Evolutionary conservation across 2,113 vertebrate species (phyloP), one percentile per base, ranked within the genome.

Genomic region (Gasterosteus aculeatus): DNA sequence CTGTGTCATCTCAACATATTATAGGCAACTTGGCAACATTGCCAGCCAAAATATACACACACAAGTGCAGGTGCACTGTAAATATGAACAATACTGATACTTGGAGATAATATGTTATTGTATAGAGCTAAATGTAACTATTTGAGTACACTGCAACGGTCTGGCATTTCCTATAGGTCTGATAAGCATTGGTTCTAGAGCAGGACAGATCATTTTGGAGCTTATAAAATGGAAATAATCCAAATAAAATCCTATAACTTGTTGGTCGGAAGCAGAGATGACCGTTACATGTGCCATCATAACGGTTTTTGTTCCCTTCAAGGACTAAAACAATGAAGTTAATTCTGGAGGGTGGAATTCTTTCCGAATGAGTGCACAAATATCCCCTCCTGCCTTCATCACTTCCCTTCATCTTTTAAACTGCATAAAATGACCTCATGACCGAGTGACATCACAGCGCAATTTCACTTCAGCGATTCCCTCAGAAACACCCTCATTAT

Each of bases 401-500:
- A 56, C 72, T 62, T 46, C 14, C 47, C 16, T 72, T 81, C 75
- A 77, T 66, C 39, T 61, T 26, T 62, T 54, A 79, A 81, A 66
- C 72, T 72, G 54, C 76, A 59, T 65, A 77, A 76, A 66, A 77
- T 82, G 58, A 84, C 81, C 84, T 41, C 41, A 29, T 88, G 83
- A 90, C 72, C 85, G 47, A 78, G 66, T 88, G 87, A 93, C 76
- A 89, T 92, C 90, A 92, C 77, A 82, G 75, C 62, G 72, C 47
- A 88, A 70, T 82, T 76, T 78, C 85, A 90, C 80, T 85, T 75
- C 39, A 81, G 72, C 11, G 61, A 87, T 70, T 77, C 66, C 72
- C 83, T 83, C 80, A 80, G 80, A 91, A 91, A 77, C 77, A 81
- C 64, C 69, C 75, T 90, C 84, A 91, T 92, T 89, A 92, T 77